These are phyloP conservation scores for Serrognathus titanus DNA, from an alignment of 2,888 invertebrate genomes.

Conservation along the genomic window DNA sequence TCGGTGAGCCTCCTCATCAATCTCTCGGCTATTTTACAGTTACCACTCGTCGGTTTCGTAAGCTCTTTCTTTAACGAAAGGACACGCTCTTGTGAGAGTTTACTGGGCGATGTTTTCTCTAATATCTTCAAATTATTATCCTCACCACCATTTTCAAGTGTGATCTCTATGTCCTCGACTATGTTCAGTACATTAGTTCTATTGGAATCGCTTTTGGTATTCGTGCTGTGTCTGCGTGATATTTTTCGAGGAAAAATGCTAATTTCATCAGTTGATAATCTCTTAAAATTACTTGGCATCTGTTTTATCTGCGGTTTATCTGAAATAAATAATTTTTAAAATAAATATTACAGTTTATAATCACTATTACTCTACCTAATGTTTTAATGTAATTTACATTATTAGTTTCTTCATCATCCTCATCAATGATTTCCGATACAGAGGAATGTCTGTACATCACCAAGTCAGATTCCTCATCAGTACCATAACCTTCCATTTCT, in stretches of 20 bases:
- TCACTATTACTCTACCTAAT: not conserved
- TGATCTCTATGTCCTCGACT: constrained; percentile 38
- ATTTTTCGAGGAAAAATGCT: too few species aligned
- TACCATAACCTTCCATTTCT: constrained; percentile 38
- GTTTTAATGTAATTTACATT: not conserved
- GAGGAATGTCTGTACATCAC: constrained; percentile 3
- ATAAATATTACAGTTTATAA: too few species aligned
- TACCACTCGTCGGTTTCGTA: constrained; percentile 32
- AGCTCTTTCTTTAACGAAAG: not conserved
- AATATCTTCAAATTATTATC: not conserved
- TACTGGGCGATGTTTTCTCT: constrained; percentile 3
- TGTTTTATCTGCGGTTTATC: too few species aligned
- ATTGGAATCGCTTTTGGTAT: constrained; percentile 34
- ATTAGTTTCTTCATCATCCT: constrained; percentile 25
- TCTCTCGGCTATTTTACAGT: constrained; percentile 41
- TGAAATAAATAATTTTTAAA: too few species aligned
- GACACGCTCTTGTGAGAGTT: constrained; percentile 1
- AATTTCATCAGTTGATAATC: too few species aligned
- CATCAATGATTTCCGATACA: constrained; percentile 17
- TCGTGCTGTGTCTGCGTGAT: constrained; percentile 8
- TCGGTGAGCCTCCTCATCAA: constrained; percentile 40
- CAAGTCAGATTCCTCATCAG: constrained; percentile 35
- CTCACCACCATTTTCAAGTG: constrained; percentile 29
- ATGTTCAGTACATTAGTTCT: constrained; percentile 38
- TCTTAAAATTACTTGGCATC: too few species aligned